These are phyloP conservation scores for Lepidochrysops patricia DNA, from an alignment of 2,888 invertebrate species.

Conservation along the genomic window DNA sequence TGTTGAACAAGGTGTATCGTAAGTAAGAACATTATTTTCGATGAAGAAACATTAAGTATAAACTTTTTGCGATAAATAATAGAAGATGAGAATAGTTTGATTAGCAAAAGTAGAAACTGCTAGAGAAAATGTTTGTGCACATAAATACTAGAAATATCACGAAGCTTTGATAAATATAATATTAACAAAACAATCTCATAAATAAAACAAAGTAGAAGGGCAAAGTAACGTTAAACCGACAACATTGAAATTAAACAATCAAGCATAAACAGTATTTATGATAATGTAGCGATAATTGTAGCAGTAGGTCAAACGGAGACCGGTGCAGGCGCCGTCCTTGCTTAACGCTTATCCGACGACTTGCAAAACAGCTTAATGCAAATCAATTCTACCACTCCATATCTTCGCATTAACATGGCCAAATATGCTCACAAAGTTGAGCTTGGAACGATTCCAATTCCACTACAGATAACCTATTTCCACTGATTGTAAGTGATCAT, in stretches of 20 bases:
- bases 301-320: constrained; percentile 47
- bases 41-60: background rate
- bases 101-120: background rate
- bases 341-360: constrained; percentile 5
- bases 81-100: background rate
- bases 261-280: constrained; percentile 24
- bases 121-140: background rate
- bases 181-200: background rate
- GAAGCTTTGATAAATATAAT: too few relatives aligned
- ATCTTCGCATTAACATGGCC: background rate
- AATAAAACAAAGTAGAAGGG: background rate
- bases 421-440: background rate
- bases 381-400: background rate
- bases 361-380: background rate
- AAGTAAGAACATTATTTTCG: background rate
- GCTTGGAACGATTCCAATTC: background rate
- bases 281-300: constrained; percentile 33
- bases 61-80: background rate
- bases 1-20: background rate
- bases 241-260: constrained; percentile 16
- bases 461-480: constrained; percentile 2
- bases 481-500: background rate
- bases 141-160: too few relatives aligned
- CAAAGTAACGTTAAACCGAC: constrained; percentile 11
- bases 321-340: constrained; percentile 29